Base-by-base conservation (phyloP, 2,888 invertebrate species). In the Polietes domitor region DNA sequence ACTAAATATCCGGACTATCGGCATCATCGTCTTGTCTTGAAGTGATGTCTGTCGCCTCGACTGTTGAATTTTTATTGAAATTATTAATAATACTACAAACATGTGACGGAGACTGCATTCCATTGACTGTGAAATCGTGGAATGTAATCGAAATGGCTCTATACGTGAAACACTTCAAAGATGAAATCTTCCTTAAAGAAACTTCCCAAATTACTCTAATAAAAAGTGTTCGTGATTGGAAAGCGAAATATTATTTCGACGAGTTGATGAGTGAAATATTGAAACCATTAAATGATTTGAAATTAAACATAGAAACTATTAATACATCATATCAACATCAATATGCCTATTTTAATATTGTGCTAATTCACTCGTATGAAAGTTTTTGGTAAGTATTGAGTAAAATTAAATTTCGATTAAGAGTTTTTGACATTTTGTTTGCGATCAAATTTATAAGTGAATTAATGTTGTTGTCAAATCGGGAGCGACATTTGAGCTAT, bases 311-410 rank as follows among this genome's bases (percentile, higher is more conserved):
- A 10, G 43, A 73, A 47, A n/a, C 53, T 12, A 50, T 61, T 9
- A 2, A 21, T 0, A 17, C 6, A 28, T 6, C 24, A 5, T 76
- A 80, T 50, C 26, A 41, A 24, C 58, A 77, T 10, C 21, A 17
- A n/a, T 86, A 77, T 80, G 63, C 37, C 0, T 77, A 82, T 17
- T 83, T 58, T 68, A 85, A 83, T 78, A 21, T 85, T 1, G n/a
- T 86, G 7, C 58, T 83, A 26, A 79, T 83, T 21, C 85, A 86
- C 70, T 86, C 86, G 12, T 83, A 71, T 41, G 73, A 76, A 32
- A 80, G 80, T 43, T 80, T 86, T 26, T 28, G 53, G 86, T 86
- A 76, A 82, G 80, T 77, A 12, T 17, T 1, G n/a, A 19, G 9
- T 12, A 37, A 9, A 37, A 37, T 9, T n/a, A n/a, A n/a, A n/a